These are phyloP conservation scores for Cryptocephalus moraei DNA, from an alignment of 2,888 invertebrate species.

Conservation along the genomic window DNA sequence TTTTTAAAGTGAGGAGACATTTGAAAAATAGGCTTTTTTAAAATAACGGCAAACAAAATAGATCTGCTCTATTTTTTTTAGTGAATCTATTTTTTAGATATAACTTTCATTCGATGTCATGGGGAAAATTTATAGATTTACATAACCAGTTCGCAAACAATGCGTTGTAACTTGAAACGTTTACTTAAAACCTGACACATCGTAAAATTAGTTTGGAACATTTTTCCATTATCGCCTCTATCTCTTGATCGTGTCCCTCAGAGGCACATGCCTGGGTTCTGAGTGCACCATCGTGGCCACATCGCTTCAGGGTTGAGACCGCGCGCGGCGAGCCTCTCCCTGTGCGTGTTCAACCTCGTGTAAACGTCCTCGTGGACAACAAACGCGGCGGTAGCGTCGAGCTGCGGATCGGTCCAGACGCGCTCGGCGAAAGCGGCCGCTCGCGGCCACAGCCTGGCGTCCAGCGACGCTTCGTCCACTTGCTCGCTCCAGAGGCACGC, in stretches of 20 bases:
- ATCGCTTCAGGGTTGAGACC: slow-evolving; percentile 60
- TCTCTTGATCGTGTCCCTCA: slow-evolving; percentile 20
- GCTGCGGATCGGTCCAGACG: slow-evolving; percentile 56
- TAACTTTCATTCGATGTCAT: too few relatives aligned
- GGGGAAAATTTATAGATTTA: too few relatives aligned
- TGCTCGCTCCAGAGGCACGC: slow-evolving; percentile 75
- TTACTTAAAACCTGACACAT: too few relatives aligned
- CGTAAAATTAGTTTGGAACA: too few relatives aligned
- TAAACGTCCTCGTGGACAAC: slow-evolving; percentile 55
- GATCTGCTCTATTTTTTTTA: too few relatives aligned
- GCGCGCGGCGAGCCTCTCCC: slow-evolving; percentile 50
- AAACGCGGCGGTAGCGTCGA: slow-evolving; percentile 21
- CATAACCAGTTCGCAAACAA: too few relatives aligned
- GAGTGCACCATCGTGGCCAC: slow-evolving; percentile 69
- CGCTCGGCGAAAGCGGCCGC: slow-evolving; percentile 74
- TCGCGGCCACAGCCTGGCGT: slow-evolving; percentile 75
- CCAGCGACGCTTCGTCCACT: slow-evolving; percentile 59
- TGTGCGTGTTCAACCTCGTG: slow-evolving; percentile 55
- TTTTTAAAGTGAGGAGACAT: too few relatives aligned
- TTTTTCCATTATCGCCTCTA: neutral
- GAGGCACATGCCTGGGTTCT: slow-evolving; percentile 66
- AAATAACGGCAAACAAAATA: too few relatives aligned
- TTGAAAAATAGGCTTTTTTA: too few relatives aligned
- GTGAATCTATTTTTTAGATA: too few relatives aligned
- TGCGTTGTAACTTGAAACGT: too few relatives aligned